phyloP scores from a whole-genome alignment of 2,797 vertebrate genomes.

The Pseudochromis fuscus region DNA sequence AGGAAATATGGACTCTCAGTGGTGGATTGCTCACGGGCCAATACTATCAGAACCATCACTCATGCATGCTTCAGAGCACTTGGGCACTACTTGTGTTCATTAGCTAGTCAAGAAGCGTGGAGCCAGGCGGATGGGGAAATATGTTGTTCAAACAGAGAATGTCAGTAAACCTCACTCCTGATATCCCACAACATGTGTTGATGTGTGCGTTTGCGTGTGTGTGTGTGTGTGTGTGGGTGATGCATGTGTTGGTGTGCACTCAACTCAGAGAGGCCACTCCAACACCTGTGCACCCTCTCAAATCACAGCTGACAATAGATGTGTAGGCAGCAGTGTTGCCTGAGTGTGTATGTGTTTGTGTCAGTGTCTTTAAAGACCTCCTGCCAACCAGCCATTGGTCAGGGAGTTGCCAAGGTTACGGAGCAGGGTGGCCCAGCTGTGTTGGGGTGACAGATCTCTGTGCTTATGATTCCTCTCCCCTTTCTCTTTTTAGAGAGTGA shows the following conservation, averaged over 20 bases:
- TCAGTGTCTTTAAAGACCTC: constrained; percentile 64
- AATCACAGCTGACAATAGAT: constrained; percentile 48
- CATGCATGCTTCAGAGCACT: no score
- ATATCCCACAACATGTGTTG: constrained; percentile 7
- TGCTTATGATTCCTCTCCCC: constrained; percentile 49
- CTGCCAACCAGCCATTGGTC: constrained; percentile 71
- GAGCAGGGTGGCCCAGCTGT: constrained; percentile 66
- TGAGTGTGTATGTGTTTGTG: constrained; percentile 43
- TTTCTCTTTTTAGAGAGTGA: constrained; percentile 22
- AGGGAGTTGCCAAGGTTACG: constrained; percentile 79
- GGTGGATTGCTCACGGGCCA: no score
- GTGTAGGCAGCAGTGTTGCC: constrained; percentile 34
- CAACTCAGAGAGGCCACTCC: constrained; percentile 31
- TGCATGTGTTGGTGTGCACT: constrained; percentile 18
- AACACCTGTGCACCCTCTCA: constrained; percentile 50
- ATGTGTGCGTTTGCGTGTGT: constrained; percentile 2
- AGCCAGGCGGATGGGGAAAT: not conserved
- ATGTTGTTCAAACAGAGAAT: constrained; percentile 31
- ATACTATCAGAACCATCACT: not conserved
- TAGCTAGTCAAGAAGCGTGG: constrained; percentile 9
- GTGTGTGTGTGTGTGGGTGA: constrained; percentile 8
- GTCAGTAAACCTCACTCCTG: constrained; percentile 7
- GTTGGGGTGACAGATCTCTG: constrained; percentile 53
- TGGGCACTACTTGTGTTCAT: constrained; percentile 17
- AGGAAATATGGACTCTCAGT: no score